phyloP scores from a whole-genome alignment of 2,888 invertebrate genomes.

The Arctia plantaginis region DNA sequence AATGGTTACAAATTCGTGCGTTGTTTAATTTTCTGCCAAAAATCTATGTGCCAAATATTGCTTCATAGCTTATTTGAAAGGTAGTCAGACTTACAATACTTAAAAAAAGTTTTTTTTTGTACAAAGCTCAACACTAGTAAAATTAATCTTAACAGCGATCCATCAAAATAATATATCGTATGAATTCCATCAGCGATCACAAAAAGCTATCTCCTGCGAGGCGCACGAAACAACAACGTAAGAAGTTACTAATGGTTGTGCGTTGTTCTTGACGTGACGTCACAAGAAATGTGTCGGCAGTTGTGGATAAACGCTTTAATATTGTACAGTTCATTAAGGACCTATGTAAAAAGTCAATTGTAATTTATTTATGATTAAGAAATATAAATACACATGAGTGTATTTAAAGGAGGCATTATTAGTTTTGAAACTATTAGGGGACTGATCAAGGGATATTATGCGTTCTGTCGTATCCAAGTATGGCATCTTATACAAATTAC shows the following conservation, averaged over 20 bases:
- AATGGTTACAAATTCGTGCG: too few relatives aligned
- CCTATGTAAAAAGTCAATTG: background rate
- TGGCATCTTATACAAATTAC: background rate
- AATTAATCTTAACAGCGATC: conserved; percentile 4
- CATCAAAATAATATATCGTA: conserved; percentile 40
- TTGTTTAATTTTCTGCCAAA: too few relatives aligned
- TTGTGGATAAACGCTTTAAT: conserved; percentile 15
- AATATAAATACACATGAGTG: background rate
- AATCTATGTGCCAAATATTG: too few relatives aligned
- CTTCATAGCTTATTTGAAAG: too few relatives aligned
- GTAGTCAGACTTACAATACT: too few relatives aligned
- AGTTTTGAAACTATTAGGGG: background rate
- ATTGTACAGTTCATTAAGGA: background rate
- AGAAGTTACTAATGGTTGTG: conserved; percentile 52
- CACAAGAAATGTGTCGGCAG: conserved; percentile 40
- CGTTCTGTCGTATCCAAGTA: too few relatives aligned
- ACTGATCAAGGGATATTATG: background rate
- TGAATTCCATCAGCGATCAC: conserved; percentile 33
- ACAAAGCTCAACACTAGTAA: background rate
- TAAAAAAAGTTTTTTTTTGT: background rate
- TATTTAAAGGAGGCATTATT: background rate
- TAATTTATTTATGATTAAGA: background rate
- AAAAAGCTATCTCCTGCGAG: conserved; percentile 30
- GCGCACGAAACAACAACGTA: conserved; percentile 33
- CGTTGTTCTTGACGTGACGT: conserved; percentile 43